Evolutionary conservation across 92 coral and sea anemone species (phyloP), one percentile per base, ranked within the genome.

Genomic region (Meandrina meandrites): DNA sequence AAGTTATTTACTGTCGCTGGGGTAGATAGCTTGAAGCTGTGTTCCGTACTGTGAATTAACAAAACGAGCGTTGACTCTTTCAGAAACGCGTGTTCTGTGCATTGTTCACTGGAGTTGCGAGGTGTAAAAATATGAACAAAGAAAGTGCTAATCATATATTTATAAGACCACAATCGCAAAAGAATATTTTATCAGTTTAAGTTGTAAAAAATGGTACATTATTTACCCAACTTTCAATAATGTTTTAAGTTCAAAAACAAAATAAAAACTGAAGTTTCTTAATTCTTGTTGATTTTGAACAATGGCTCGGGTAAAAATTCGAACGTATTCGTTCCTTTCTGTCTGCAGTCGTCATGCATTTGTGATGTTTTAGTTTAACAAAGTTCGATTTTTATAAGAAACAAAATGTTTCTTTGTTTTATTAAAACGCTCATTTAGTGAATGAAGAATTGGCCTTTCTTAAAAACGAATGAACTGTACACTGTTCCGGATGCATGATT

Each of bases 21-120:
- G 76, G 76, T 71, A 71, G 22, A 71, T 71, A 71, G 15, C 76
- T 71, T 71, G n/a, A 34, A 36, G 42, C 76, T 71, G 75, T 69
- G 37, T 69, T 69, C 45, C 2, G n/a, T 15, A 69, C 75, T 69
- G 76, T 15, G 13, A 71, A 36, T 71, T 34, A 0, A 70, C 24
- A 71, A 34, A 17, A 22, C 2, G 76, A 32, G 24, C 76, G 31
- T 6, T 69, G 40, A 34, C 75, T 62, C 69, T 62, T 24, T 24
- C 15, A 62, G 1, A 62, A 62, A 62, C 69, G 69, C 13, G 31
- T 62, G 6, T 30, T 6, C 21, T 24, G 30, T 62, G 69, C 30
- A 62, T 62, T 62, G 69, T 62, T 24, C 13, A 24, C 14, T 62
- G 3, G 31, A 62, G 30, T 24, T 62, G 1, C 13, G 75, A 69